These are phyloP conservation scores for Rapana venosa DNA, from an alignment of 2,888 invertebrate species.

Conservation along the genomic window DNA sequence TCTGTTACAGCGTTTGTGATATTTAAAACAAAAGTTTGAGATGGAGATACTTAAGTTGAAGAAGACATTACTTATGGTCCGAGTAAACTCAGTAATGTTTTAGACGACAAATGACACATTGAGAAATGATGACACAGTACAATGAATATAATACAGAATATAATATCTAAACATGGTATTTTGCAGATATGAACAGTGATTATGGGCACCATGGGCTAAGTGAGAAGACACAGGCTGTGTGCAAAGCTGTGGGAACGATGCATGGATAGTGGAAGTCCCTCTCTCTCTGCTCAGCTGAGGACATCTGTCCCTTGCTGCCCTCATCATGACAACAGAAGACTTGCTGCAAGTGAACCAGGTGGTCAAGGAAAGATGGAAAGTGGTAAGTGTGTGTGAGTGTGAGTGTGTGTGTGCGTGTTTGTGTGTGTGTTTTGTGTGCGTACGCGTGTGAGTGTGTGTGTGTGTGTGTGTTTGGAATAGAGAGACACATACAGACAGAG, in stretches of 20 bases:
- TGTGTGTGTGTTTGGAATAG: neutral
- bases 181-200: neutral
- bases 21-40: no score
- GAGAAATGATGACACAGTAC: no score
- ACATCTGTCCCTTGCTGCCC: neutral
- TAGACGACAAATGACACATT: no score
- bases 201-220: neutral
- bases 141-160: no score
- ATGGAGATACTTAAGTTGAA: no score
- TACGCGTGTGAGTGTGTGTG: neutral
- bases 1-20: no score
- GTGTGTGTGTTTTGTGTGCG: neutral
- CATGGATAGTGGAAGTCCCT: neutral
- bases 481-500: no score
- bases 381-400: slow-evolving; percentile 82
- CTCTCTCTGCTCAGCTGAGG: neutral
- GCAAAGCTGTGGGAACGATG: neutral
- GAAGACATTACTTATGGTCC: no score
- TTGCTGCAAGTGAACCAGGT: slow-evolving; percentile 96
- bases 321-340: slow-evolving; percentile 81
- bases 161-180: no score
- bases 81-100: no score
- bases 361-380: slow-evolving; percentile 99
- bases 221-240: neutral
- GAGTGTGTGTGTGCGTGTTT: neutral